Conservation (phyloP, 2,113 vertebrate genomes). For the Progne subis region DNA sequence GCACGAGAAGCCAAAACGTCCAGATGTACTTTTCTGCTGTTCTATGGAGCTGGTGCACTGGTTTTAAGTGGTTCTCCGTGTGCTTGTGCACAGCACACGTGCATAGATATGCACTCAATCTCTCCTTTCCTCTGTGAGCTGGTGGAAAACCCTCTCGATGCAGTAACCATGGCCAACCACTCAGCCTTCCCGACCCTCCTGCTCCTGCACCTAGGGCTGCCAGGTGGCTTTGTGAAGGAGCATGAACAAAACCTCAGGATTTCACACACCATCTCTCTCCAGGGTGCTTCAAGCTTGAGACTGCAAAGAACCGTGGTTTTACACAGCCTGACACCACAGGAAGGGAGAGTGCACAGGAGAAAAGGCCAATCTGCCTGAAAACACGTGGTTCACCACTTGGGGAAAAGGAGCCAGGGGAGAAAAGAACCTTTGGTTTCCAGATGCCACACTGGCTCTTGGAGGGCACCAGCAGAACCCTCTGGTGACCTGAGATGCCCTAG, state of each 20-base stretch:
- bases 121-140: not conserved
- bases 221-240: not conserved
- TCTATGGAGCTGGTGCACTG: not conserved
- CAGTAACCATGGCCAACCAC: fast-evolving
- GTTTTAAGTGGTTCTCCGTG: not conserved
- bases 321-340: not conserved
- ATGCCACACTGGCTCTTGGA: not conserved
- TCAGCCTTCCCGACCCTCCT: not conserved
- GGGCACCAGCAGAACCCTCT: conserved; percentile 50
- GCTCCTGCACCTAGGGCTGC: not conserved
- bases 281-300: not conserved
- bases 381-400: fast-evolving
- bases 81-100: fast-evolving
- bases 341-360: not conserved
- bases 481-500: conserved; percentile 17
- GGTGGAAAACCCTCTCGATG: not conserved
- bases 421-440: not conserved
- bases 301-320: not conserved
- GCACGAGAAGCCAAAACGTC: not conserved
- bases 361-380: not conserved
- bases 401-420: fast-evolving
- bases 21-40: not conserved
- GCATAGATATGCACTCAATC: not conserved
- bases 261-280: not conserved
- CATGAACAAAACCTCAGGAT: not conserved